These are phyloP conservation scores for Gallinago stenura DNA, from an alignment of 2,797 vertebrate species.

Conservation along the genomic window DNA sequence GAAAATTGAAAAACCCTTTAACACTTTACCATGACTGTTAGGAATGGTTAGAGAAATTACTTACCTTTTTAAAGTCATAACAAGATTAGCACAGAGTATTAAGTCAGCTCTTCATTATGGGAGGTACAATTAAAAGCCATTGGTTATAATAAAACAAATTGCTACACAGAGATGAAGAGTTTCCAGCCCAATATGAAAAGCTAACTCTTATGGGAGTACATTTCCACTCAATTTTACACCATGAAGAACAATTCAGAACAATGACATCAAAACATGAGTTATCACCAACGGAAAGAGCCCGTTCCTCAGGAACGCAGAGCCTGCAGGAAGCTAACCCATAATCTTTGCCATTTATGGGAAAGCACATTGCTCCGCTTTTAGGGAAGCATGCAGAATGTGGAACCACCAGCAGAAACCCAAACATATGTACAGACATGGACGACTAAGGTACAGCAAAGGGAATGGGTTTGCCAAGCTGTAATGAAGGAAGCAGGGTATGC, in stretches of 20 bases:
- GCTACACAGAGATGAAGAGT: constrained; percentile 76
- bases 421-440: not conserved
- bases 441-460: constrained; percentile 66
- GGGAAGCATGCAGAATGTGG: constrained; percentile 79
- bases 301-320: constrained; percentile 62
- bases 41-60: constrained; percentile 81
- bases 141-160: constrained; percentile 78
- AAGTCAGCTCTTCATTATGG: constrained; percentile 84
- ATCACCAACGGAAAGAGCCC: constrained; percentile 60
- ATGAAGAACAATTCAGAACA: constrained; percentile 68
- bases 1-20: constrained; percentile 59
- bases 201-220: constrained; percentile 76
- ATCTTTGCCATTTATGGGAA: constrained; percentile 61
- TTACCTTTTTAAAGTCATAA: constrained; percentile 84
- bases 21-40: constrained; percentile 72
- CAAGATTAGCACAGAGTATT: constrained; percentile 83
- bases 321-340: constrained; percentile 60
- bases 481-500: constrained; percentile 81
- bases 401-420: constrained; percentile 76
- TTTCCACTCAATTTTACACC: constrained; percentile 72
- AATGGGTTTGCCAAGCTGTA: constrained; percentile 77
- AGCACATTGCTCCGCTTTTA: constrained; percentile 59
- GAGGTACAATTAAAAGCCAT: constrained; percentile 81
- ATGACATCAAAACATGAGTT: constrained; percentile 70
- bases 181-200: constrained; percentile 81